Percentiles rank a stretch among this genome's conserved stretches.
These are phyloP conservation scores for Sciurus niger DNA, from an alignment of 2,113 vertebrate genomes.

Conservation along the genomic window DNA sequence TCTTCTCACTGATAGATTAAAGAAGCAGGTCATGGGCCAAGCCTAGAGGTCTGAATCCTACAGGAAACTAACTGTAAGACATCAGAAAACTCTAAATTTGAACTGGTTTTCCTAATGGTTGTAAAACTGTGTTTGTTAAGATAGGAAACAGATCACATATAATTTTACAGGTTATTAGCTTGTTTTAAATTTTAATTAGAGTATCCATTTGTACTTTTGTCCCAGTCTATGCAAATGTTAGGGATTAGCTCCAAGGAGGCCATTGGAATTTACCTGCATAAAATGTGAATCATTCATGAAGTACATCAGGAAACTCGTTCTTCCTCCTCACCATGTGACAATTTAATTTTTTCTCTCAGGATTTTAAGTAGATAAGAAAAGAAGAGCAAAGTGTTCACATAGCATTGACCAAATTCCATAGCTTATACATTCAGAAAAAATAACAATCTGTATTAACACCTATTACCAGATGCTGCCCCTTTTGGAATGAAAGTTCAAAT, in stretches of 20 bases:
- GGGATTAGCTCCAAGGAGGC: not conserved
- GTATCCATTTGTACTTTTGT: not conserved
- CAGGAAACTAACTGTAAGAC: not conserved
- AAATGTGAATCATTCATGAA: constrained; percentile 14
- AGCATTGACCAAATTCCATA: not conserved
- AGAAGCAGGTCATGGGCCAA: not conserved
- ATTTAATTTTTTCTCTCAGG: constrained; percentile 13
- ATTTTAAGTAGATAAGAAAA: constrained; percentile 33
- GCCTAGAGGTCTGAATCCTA: not conserved
- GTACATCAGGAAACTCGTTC: not conserved
- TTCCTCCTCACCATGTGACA: not conserved
- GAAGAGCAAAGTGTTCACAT: not conserved
- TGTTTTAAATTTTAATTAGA: constrained; percentile 52
- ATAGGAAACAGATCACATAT: not conserved
- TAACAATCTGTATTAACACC: not conserved
- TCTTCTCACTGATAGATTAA: not conserved
- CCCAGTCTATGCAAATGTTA: not conserved
- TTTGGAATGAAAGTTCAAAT: constrained; percentile 49
- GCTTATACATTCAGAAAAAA: constrained; percentile 46
- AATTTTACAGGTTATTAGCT: not conserved
- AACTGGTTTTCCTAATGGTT: not conserved
- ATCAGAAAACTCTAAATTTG: not conserved
- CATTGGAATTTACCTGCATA: not conserved
- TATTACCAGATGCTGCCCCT: not conserved
- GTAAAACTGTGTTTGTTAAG: not conserved